A percentile compares a stretch with the other conserved stretches of the same genome.
These are phyloP conservation scores for Drosophila helvetica DNA, from an alignment of 2,888 invertebrate species.

Conservation along the genomic window DNA sequence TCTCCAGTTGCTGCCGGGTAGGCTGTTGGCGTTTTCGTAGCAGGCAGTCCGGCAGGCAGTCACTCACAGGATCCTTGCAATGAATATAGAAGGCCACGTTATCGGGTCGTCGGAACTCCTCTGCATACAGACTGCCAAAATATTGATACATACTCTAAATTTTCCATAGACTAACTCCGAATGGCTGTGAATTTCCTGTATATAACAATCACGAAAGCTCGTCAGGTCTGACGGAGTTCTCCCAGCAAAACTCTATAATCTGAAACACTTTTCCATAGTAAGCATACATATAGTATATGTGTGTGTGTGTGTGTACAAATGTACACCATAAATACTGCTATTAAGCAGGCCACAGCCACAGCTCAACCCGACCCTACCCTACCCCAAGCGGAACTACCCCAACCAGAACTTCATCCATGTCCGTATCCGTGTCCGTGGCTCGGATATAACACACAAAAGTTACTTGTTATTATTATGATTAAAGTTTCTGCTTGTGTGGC, in stretches of 20 bases:
- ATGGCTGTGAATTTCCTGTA: too few relatives aligned
- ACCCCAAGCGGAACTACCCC: slow-evolving; percentile 10
- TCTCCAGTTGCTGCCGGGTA: background rate
- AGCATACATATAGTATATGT: background rate
- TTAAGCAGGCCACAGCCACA: slow-evolving; percentile 19
- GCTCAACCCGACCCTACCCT: background rate
- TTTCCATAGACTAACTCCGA: background rate
- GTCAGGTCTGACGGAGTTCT: background rate
- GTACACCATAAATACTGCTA: slow-evolving; percentile 37
- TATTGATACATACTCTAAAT: slow-evolving; percentile 18
- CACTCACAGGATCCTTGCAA: slow-evolving; percentile 10
- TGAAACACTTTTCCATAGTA: background rate
- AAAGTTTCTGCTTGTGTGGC: slow-evolving; percentile 53
- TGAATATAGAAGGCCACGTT: slow-evolving; percentile 20
- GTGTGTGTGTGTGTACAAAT: slow-evolving; percentile 8
- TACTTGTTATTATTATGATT: slow-evolving; percentile 73
- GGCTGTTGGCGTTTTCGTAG: background rate
- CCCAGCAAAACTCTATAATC: too few relatives aligned
- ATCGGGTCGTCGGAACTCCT: background rate
- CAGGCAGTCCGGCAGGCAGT: slow-evolving; percentile 5
- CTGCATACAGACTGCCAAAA: background rate
- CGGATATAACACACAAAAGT: slow-evolving; percentile 62
- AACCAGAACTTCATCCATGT: slow-evolving; percentile 24
- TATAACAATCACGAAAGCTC: background rate
- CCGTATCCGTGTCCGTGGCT: slow-evolving; percentile 14